Percentiles rank a stretch among this genome's conserved stretches.
These are phyloP conservation scores for Alviniconcha marisindica DNA, from an alignment of 1,140 invertebrate genomes.

Conservation along the genomic window DNA sequence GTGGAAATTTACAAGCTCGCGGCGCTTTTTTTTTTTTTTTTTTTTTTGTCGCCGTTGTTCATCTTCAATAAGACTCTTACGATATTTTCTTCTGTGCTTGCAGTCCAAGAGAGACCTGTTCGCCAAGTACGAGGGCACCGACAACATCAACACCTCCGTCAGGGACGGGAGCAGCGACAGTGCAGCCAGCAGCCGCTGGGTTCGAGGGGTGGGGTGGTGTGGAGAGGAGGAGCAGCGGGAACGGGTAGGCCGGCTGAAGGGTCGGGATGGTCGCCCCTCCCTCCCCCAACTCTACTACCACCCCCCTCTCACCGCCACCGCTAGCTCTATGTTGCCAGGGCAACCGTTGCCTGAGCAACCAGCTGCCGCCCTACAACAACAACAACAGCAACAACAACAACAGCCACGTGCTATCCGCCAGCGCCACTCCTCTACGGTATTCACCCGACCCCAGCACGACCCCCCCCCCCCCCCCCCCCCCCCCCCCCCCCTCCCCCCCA, in stretches of 20 bases:
- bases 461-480: background rate
- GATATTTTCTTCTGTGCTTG: too few species aligned
- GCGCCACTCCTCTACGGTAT: background rate
- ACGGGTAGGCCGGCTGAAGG: background rate
- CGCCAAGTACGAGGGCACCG: background rate
- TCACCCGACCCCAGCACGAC: too few species aligned
- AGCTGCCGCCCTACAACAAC: background rate
- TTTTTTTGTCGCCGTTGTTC: too few species aligned
- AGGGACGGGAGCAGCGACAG: background rate
- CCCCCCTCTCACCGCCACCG: background rate
- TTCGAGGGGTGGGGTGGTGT: background rate
- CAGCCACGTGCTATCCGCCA: too few species aligned
- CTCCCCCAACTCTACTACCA: conserved; percentile 12
- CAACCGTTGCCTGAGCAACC: too few species aligned
- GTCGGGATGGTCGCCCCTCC: background rate
- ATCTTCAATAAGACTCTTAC: too few species aligned
- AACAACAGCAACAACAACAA: too few species aligned
- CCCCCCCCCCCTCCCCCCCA: background rate
- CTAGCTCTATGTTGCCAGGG: too few species aligned
- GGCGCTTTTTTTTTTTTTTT: background rate
- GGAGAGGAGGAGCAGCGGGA: background rate
- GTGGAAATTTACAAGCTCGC: too few species aligned
- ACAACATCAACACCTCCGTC: background rate
- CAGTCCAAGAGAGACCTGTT: conserved; percentile 18
- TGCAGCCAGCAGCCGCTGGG: background rate